Conservation (phyloP, 2,888 invertebrate species). For the Synergus itoensis region DNA sequence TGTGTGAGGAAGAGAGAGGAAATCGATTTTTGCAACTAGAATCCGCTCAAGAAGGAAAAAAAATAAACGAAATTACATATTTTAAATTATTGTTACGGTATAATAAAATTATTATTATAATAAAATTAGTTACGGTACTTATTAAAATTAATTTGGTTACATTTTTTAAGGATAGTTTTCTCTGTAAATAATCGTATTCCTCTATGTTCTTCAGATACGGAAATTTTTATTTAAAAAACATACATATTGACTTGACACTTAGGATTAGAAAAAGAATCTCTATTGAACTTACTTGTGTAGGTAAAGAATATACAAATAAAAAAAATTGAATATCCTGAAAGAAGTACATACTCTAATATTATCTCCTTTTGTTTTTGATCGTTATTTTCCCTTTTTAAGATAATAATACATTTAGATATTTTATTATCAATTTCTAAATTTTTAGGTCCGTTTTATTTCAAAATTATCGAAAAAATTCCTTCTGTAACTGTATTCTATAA, state of each 20-base stretch:
- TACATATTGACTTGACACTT: slow-evolving; percentile 64
- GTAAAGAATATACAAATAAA: slow-evolving; percentile 60
- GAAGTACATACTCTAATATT: not conserved
- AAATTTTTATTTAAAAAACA: slow-evolving; percentile 25
- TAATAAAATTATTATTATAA: not conserved
- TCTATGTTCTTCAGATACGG: not conserved
- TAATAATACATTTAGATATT: not conserved
- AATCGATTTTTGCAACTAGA: slow-evolving; percentile 1
- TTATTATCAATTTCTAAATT: not conserved
- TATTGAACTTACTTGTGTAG: slow-evolving; percentile 65
- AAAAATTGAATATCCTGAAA: slow-evolving; percentile 56
- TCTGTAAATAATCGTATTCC: not conserved
- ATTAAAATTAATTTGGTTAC: not conserved
- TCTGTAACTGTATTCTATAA: too few relatives aligned
- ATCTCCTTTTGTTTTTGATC: not conserved
- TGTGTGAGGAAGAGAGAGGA: not conserved
- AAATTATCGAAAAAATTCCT: too few relatives aligned
- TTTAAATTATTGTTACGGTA: not conserved
- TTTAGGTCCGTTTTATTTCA: too few relatives aligned
- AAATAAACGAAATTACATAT: not conserved
- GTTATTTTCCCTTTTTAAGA: not conserved
- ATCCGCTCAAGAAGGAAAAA: not conserved
- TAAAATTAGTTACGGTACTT: not conserved
- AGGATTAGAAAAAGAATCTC: slow-evolving; percentile 61
- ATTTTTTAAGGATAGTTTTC: not conserved